Base-by-base conservation (phyloP, 2,888 invertebrate genomes). In the Abrostola tripartita region DNA sequence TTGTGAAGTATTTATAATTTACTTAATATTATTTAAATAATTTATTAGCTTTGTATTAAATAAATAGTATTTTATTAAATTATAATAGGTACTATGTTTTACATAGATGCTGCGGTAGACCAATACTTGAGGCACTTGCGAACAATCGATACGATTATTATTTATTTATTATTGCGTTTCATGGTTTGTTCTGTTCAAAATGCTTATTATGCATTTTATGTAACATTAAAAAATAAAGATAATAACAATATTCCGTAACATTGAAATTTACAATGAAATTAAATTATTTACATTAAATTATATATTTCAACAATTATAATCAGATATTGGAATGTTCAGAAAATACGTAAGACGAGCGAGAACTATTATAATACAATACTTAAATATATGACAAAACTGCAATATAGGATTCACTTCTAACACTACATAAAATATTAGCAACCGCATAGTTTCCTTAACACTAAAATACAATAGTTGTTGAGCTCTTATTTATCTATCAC, bases 401-500 rank as follows among this genome's bases (percentile, higher is more conserved):
- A 81, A 78, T 84, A 85, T 88, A 89, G 88, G 86, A 90, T 83
- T 86, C 82, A 86, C 71, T 79, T 83, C 76, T 85, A 86, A 84
- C 64, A 74, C 81, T 86, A 85, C 72, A 65, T 83, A 86, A 84
- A 85, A 84, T 86, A 87, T 88, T 90, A 90, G 88, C 89, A 86
- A 90, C 89, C 87, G 81, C 84, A 84, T 80, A 82, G 79, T 84
- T 85, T 82, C 77, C 81, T 86, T 88, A 87, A 84, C 64, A 52
- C 83, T 88, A 85, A 80, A 75, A 76, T 80, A 81, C 74, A 83
- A 86, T 84, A 86, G 88, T 84, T 81, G 85, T 92, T 92, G 93
- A 93, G 92, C 92, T 90, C 88, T 84, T 86, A 88, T 71, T 82
- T 83, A 80, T 84, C 86, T 92, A 92, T 92, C 91, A 92, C 91